Conservation (phyloP, 2,888 invertebrate species). For the Beris chalybata region DNA sequence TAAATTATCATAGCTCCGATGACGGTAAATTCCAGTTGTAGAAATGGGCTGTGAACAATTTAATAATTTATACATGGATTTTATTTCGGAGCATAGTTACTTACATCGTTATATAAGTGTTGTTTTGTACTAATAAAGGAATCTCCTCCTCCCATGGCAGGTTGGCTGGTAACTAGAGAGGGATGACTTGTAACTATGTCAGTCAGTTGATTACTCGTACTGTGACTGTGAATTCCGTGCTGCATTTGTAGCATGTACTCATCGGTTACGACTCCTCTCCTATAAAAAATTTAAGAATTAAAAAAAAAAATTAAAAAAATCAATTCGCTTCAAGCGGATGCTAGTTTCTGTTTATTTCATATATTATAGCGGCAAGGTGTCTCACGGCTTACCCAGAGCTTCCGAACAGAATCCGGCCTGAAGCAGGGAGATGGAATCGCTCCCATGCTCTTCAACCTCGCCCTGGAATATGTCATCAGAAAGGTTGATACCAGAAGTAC, state of each 20-base stretch:
- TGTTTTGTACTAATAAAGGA: slow-evolving; percentile 55
- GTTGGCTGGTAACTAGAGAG: slow-evolving; percentile 49
- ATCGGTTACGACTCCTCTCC: slow-evolving; percentile 71
- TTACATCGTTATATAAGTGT: slow-evolving; percentile 54
- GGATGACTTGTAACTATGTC: slow-evolving; percentile 53
- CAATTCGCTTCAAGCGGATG: too few species aligned
- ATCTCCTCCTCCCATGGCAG: slow-evolving; percentile 54
- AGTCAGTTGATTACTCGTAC: slow-evolving; percentile 53
- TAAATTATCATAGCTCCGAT: slow-evolving; percentile 57
- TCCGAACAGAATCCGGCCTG: too few species aligned
- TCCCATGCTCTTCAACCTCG: too few species aligned
- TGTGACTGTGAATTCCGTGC: slow-evolving; percentile 46
- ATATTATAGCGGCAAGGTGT: too few species aligned
- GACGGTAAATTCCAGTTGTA: slow-evolving; percentile 53
- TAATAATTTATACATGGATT: neutral
- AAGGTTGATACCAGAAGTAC: too few species aligned
- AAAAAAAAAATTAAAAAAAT: slow-evolving; percentile 3
- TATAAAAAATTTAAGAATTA: slow-evolving; percentile 47
- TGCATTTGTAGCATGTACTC: slow-evolving; percentile 67
- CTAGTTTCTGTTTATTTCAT: too few species aligned
- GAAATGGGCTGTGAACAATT: slow-evolving; percentile 50
- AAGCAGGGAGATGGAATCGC: too few species aligned
- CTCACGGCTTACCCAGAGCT: too few species aligned
- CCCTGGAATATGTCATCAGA: too few species aligned
- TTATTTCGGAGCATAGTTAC: neutral